Conservation (phyloP, 2,113 vertebrate genomes). For the Sphyrna mokarran region DNA sequence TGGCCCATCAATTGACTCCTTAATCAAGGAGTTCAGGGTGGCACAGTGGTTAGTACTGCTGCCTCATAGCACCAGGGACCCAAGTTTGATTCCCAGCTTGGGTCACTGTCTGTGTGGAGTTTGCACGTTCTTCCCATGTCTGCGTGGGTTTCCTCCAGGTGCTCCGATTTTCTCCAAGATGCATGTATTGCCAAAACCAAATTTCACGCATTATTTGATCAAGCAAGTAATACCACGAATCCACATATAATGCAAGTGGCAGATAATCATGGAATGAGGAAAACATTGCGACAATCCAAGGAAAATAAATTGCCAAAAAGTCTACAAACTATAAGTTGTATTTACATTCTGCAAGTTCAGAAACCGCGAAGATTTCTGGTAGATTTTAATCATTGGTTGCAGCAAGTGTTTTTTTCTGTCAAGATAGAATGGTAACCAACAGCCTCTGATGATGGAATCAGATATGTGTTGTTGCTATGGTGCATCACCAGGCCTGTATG, state of each 20-base stretch:
- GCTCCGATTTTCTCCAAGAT: not conserved
- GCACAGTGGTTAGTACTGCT: no score
- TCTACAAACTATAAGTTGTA: not conserved
- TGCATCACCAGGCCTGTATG: not conserved
- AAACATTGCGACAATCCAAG: not conserved
- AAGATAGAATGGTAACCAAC: not conserved
- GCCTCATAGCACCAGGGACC: no score
- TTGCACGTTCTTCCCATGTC: no score
- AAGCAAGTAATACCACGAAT: not conserved
- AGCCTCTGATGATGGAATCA: not conserved
- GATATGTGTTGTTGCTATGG: not conserved
- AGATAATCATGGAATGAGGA: not conserved
- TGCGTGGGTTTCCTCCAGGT: no score
- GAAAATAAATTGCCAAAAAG: not conserved
- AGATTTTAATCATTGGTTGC: not conserved
- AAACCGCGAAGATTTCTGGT: not conserved
- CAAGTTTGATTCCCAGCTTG: no score
- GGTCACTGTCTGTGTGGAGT: no score
- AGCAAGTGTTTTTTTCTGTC: not conserved
- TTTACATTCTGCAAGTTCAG: not conserved
- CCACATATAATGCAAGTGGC: not conserved
- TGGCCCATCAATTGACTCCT: no score
- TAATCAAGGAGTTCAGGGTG: no score
- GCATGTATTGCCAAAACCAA: not conserved
- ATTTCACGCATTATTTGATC: not conserved